These are phyloP conservation scores for Hypomecis atomaria DNA, from an alignment of 2,888 invertebrate genomes.

Conservation along the genomic window DNA sequence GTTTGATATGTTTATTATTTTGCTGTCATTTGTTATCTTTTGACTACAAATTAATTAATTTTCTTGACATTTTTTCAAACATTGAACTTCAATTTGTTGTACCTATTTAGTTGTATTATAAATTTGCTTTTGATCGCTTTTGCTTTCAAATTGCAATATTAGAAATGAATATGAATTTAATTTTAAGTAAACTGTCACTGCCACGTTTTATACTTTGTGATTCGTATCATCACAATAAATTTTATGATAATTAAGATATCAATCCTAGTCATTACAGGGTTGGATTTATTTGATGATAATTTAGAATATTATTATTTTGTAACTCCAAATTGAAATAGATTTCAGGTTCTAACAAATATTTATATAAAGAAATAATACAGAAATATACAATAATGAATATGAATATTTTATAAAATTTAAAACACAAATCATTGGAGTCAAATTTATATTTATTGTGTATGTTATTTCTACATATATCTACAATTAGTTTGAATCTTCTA, in stretches of 20 bases:
- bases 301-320: slow-evolving; percentile 10
- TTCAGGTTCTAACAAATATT: not conserved
- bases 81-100: too few species aligned
- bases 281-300: slow-evolving; percentile 57
- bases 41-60: too few species aligned
- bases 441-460: slow-evolving; percentile 3
- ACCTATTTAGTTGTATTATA: not conserved
- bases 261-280: slow-evolving; percentile 83
- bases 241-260: slow-evolving; percentile 62
- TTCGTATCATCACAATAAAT: slow-evolving; percentile 54
- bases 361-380: not conserved
- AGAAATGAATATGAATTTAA: slow-evolving; percentile 34
- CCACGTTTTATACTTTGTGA: slow-evolving; percentile 65
- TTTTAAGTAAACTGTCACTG: slow-evolving; percentile 71
- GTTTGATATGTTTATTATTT: too few species aligned
- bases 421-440: slow-evolving; percentile 3
- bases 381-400: not conserved
- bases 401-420: too few species aligned
- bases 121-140: not conserved
- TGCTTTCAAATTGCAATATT: slow-evolving; percentile 9
- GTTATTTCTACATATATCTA: slow-evolving; percentile 5
- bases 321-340: slow-evolving; percentile 7
- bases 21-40: too few species aligned
- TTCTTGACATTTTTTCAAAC: too few species aligned
- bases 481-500: slow-evolving; percentile 5